Base-by-base conservation (phyloP, 2,888 invertebrate genomes). In the Dynastes tityus region DNA sequence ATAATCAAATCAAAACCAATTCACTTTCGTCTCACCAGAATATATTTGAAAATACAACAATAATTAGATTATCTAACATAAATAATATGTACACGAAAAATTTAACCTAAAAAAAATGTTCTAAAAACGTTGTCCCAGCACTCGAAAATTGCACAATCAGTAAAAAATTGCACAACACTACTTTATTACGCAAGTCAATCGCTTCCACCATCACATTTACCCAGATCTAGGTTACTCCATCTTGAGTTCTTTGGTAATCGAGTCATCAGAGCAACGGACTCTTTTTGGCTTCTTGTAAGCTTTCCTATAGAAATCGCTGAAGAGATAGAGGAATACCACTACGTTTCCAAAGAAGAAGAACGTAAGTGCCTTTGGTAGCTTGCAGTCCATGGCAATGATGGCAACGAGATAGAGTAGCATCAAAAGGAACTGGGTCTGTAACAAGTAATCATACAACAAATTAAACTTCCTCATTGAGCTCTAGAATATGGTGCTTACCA, bases 281-380 rank as follows among this genome's bases (percentile, higher is more conserved):
- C 80, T 81, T 71, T 79, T 82, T 53, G 79, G 77, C 81, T 85
- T 83, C 8, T 76, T 83, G 82, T 89, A 89, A 4, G 89, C 87
- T 80, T 88, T 89, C 68, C 86, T 86, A 87, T 95, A 96, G 87
- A 95, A 96, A 82, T 94, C 92, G 61, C 93, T 92, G 85, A 96
- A 96, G 89, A 96, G 92, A 84, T 95, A 95, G 2, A 95, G 90
- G 88, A 95, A 96, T 5, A 94, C 89, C 0, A 90, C 89, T 16
- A 95, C 92, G 85, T 95, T 95, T 71, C 93, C 89, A 0, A 91
- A 89, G 22, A 95, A 90, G 68, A 95, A 89, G 81, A 91, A 91
- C 67, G 93, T 92, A 82, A 95, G 91, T 13, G 90, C 87, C 84
- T 94, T 95, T 0, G 95, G 95, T 84, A 94, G 93, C 85, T 93